Evolutionary conservation across 2,113 vertebrate species (phyloP).

Genomic region (Perca flavescens): DNA sequence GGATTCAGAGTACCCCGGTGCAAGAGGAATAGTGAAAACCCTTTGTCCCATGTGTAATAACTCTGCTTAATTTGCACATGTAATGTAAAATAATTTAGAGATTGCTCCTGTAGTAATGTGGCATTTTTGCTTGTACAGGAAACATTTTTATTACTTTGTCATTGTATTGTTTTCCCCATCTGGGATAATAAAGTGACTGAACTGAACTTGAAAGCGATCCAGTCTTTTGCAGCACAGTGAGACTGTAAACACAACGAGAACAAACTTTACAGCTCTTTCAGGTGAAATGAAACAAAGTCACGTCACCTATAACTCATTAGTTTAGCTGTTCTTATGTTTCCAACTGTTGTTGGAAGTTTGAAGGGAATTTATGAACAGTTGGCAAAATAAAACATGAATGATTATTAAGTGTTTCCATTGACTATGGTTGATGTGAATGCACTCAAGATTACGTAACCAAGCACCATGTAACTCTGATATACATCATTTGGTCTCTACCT

Average conservation of each 20-base stretch:
- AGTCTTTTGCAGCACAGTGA: neutral
- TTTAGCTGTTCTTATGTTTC: neutral
- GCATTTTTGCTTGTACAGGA: too few species aligned
- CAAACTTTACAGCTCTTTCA: slow-evolving; percentile 12
- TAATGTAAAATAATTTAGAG: too few species aligned
- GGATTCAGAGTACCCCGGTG: too few species aligned
- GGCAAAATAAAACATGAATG: neutral
- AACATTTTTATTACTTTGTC: too few species aligned
- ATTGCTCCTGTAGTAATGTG: too few species aligned
- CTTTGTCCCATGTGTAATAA: too few species aligned
- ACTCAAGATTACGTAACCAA: neutral
- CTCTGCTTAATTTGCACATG: too few species aligned
- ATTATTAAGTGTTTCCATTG: neutral
- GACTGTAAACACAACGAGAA: neutral
- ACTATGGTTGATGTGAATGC: neutral
- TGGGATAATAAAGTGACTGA: too few species aligned
- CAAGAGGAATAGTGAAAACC: too few species aligned
- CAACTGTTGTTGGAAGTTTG: neutral
- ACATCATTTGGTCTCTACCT: neutral
- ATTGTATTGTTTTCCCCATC: too few species aligned
- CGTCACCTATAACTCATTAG: slow-evolving; percentile 1
- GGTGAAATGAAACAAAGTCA: neutral
- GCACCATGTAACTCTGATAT: too few species aligned
- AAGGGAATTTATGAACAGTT: neutral
- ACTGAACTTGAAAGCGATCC: too few species aligned